Base-by-base conservation (phyloP, 1,140 invertebrate species). In the Helicoverpa zea region DNA sequence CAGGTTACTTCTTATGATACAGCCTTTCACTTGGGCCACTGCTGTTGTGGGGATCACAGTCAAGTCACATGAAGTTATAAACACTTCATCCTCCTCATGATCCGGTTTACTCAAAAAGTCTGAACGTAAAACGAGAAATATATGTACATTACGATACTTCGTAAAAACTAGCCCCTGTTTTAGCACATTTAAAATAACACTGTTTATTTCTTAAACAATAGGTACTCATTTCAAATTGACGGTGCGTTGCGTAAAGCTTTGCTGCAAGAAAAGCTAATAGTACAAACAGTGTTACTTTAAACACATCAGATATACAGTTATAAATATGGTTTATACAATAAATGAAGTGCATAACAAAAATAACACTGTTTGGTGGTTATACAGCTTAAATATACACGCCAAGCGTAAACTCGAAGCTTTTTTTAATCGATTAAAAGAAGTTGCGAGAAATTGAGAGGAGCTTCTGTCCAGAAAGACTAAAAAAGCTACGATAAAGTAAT, bases 11-110 rank as follows among this genome's bases (percentile, higher is more conserved):
- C 87, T 93, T 77, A 91, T 85, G 13, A 92, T 61, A 83, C 86
- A 90, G 23, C 89, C 87, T 78, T 93, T 94, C 52, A 88, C 74
- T 74, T 80, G 84, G 79, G 80, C 86, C 77, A 80, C 58, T 16
- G 87, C 83, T 66, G 79, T 70, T 79, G 68, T 70, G 13, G 88
- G 68, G 70, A 86, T 73, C 43, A 86, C 59, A 16, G 90, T 92
- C 82, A 93, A 86, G 85, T 93, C 91, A 30, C 90, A 90, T 47
- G 91, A 88, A 13, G 86, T 86, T 56, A 94, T 79, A 82, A 89
- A 93, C 76, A 85, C 72, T 81, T 94, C 92, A 11, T 91, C 89
- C 9, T 90, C 87, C 64, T 90, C 88, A 63, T 80, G 80, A 74
- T 89, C 87, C 58, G 68, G 56, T 59, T 72, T 86, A 51, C 86